Base-by-base conservation (phyloP, 1,140 invertebrate species). In the Helicoverpa zea region DNA sequence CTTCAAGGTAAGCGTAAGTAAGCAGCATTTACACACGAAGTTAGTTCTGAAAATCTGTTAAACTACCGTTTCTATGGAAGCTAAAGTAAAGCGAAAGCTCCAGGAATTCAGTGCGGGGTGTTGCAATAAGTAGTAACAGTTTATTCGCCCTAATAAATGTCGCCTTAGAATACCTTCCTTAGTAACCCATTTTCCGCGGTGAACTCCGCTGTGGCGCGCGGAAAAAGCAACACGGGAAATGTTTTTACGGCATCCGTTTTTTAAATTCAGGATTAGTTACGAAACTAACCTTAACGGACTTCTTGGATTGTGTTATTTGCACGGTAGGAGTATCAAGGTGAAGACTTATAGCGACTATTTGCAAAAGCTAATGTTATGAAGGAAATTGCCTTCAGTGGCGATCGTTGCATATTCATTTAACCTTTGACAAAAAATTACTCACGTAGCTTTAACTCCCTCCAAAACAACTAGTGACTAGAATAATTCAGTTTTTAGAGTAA, bases 71-170 rank as follows among this genome's bases (percentile, higher is more conserved):
- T 63, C 56, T 58, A 51, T 14, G 18, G 43, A 49, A 76, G 7
- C 56, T 63, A 63, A 63, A 29, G 3, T 74, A 59, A 74, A 52
- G 18, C 49, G 3, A 49, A 29, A 23, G 23, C 30, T 16, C 43
- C 3, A 14, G 29, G 43, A 58, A 47, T 58, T 58, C 52, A 47
- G 43, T 18, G 43, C 43, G 14, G 29, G 29, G 52, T 73, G 30
- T 76, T 51, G 43, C 14, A 76, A 75, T 75, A 61, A 72, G 58
- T 76, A 76, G 12, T 63, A 29, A 76, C 58, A 76, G 73, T 76
- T 76, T 76, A 76, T 76, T 16, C 58, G 16, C 16, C 18, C 58
- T 52, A 72, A 54, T 72, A 72, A 72, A 72, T 52, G 68, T 76
- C 73, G 56, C 16, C 56, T 51, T 63, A 63, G 35, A 30, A 63